Conservation (phyloP, 2,797 vertebrate genomes). For the Gadopsis bispinosus region DNA sequence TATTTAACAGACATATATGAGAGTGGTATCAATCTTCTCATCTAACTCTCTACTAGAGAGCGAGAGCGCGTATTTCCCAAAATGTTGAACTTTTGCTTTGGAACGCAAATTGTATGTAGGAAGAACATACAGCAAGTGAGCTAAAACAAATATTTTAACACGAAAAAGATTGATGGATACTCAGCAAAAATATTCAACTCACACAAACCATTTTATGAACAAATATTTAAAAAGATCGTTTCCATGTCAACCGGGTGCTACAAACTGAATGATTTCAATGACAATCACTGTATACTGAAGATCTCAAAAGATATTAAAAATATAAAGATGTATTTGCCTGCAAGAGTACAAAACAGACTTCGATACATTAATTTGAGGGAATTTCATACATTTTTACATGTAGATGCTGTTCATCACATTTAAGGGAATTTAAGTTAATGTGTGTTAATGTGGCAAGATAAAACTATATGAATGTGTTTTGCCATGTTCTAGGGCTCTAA, state of each 20-base stretch:
- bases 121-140: not conserved
- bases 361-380: slow-evolving; percentile 3
- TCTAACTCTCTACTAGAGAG: not conserved
- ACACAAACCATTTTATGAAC: slow-evolving; percentile 10
- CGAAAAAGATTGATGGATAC: not conserved
- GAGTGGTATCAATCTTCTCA: too few species aligned
- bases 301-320: slow-evolving; percentile 5
- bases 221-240: not conserved
- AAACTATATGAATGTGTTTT: slow-evolving; percentile 64
- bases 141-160: not conserved
- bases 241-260: slow-evolving; percentile 30
- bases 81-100: not conserved
- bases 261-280: slow-evolving; percentile 18
- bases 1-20: not conserved
- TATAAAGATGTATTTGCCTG: not conserved
- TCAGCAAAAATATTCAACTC: not conserved
- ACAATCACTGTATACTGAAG: slow-evolving; percentile 28
- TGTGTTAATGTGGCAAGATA: slow-evolving; percentile 11
- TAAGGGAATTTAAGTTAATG: not conserved
- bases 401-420: slow-evolving; percentile 36
- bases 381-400: slow-evolving; percentile 31
- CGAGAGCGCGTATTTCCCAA: not conserved
- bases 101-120: not conserved
- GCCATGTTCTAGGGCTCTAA: slow-evolving; percentile 47
- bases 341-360: slow-evolving; percentile 1